A percentile compares a stretch with the other conserved stretches of the same genome.
These are phyloP conservation scores for Steinernema scapterisci DNA, from an alignment of 2,888 invertebrate genomes.

Conservation along the genomic window DNA sequence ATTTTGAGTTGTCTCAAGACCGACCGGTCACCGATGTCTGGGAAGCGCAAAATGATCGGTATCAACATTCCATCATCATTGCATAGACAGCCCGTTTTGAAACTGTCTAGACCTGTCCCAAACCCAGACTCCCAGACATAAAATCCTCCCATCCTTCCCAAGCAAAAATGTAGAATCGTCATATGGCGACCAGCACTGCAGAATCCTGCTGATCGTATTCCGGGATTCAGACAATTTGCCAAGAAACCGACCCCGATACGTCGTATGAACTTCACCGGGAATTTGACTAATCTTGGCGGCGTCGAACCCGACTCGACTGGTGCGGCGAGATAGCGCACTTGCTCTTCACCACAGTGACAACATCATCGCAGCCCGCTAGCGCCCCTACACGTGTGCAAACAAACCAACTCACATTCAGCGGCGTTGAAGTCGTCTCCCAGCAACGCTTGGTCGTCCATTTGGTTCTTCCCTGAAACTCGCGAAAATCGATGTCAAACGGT, in stretches of 20 bases:
- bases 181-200: slow-evolving; percentile 18
- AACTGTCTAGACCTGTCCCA: too few relatives aligned
- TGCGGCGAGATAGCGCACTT: not conserved
- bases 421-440: slow-evolving; percentile 48
- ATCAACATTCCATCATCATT: too few relatives aligned
- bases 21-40: slow-evolving; percentile 46
- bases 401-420: slow-evolving; percentile 44
- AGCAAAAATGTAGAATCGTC: slow-evolving; percentile 23
- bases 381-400: not conserved
- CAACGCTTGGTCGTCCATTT: slow-evolving; percentile 33
- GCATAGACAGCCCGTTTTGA: too few relatives aligned
- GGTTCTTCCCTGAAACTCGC: not conserved
- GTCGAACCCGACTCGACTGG: not conserved
- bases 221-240: slow-evolving; percentile 18
- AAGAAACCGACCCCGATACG: slow-evolving; percentile 21
- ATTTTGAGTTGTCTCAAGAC: too few relatives aligned
- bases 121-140: not conserved
- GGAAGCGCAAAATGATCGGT: not conserved
- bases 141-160: not conserved
- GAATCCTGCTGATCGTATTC: slow-evolving; percentile 16
- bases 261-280: not conserved
- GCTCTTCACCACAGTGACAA: not conserved
- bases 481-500: not conserved
- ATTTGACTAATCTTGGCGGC: slow-evolving; percentile 30
- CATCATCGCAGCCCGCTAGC: not conserved